Evolutionary conservation across 2,888 invertebrate genomes (phyloP).

Genomic region (Geotrupes spiniger): DNA sequence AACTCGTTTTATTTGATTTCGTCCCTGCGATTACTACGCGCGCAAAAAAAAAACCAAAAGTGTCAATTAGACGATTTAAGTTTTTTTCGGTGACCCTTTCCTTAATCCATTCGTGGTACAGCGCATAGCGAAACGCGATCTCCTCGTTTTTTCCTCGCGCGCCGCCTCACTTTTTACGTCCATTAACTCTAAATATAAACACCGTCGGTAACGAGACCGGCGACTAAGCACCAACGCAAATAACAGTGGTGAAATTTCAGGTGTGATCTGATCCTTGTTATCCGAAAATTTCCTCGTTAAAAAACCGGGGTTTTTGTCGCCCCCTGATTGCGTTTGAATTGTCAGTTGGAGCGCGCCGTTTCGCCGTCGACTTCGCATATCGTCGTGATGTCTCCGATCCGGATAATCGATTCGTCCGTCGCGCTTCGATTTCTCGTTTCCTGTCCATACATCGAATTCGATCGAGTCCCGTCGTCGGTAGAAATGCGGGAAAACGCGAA

Average conservation of each 20-base stretch:
- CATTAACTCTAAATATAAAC: constrained; percentile 28
- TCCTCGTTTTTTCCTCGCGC: too few species aligned
- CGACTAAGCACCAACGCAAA: constrained; percentile 44
- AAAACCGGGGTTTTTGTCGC: not conserved
- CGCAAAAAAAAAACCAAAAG: too few species aligned
- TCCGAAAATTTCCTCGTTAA: constrained; percentile 13
- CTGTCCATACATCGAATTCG: not conserved
- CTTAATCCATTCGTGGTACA: too few species aligned
- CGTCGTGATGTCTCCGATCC: not conserved
- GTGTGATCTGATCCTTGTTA: constrained; percentile 36
- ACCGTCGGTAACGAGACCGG: constrained; percentile 36
- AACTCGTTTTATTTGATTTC: too few species aligned
- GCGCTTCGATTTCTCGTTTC: constrained; percentile 22
- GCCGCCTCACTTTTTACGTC: constrained; percentile 15
- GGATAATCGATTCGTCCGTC: not conserved
- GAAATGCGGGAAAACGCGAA: not conserved
- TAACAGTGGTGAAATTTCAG: constrained; percentile 39
- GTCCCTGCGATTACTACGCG: too few species aligned
- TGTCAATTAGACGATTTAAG: too few species aligned
- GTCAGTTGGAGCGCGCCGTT: constrained; percentile 9
- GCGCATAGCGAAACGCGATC: too few species aligned
- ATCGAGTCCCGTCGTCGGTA: not conserved
- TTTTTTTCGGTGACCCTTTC: too few species aligned
- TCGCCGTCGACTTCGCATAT: not conserved
- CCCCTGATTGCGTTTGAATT: constrained; percentile 2